Evolutionary conservation across 2,113 vertebrate species (phyloP).

Genomic region (Petrocephalus zakoni): DNA sequence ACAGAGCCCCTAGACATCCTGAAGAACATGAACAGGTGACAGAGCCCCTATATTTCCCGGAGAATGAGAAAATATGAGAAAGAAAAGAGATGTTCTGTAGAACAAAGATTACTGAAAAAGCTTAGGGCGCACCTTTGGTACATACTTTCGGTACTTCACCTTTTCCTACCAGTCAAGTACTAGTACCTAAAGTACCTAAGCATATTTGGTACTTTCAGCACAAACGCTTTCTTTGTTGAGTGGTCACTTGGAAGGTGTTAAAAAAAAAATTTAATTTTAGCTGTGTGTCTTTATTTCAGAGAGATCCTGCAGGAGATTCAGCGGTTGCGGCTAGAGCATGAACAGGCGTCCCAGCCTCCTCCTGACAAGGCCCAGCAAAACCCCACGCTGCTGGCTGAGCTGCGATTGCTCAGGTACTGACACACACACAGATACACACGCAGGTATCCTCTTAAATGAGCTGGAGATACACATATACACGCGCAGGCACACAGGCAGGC

Average conservation of each 20-base stretch:
- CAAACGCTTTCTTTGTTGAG: not conserved
- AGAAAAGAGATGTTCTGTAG: too few relatives aligned
- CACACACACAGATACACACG: not conserved
- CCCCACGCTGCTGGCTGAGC: conserved; percentile 89
- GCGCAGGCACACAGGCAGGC: not conserved
- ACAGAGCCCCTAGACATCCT: not conserved
- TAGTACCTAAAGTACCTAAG: not conserved
- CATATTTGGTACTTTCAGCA: not conserved
- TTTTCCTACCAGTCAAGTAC: too few relatives aligned
- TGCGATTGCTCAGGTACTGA: conserved; percentile 83
- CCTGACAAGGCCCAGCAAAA: conserved; percentile 90
- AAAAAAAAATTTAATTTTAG: not conserved
- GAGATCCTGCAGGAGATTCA: conserved; percentile 99
- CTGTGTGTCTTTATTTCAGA: conserved; percentile 55
- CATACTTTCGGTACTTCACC: too few relatives aligned
- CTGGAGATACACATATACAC: not conserved
- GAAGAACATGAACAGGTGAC: not conserved
- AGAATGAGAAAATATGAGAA: too few relatives aligned
- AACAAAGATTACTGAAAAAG: not conserved
- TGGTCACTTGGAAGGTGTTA: not conserved
- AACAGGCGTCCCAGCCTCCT: conserved; percentile 87
- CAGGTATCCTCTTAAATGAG: not conserved
- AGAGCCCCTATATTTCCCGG: not conserved
- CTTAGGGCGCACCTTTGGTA: too few relatives aligned
- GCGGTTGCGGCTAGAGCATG: conserved; percentile 85